phyloP scores from a whole-genome alignment of 2,888 invertebrate species.

The Lutraria lutraria region DNA sequence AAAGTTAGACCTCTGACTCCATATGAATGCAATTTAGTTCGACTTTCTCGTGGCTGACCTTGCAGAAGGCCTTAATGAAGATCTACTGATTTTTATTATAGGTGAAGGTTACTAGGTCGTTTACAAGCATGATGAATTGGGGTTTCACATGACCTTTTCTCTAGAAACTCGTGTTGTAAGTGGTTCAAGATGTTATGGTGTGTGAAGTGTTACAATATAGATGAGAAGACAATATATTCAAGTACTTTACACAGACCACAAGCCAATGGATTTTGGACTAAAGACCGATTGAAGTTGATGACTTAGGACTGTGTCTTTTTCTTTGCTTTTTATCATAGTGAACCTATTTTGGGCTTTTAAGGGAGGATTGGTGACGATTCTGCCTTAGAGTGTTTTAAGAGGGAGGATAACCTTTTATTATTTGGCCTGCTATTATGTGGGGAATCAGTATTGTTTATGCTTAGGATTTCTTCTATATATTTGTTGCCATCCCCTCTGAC shows the following conservation, averaged over 20 bases:
- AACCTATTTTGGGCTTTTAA: constrained; percentile 1
- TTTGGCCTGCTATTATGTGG: too few relatives aligned
- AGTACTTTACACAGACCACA: too few relatives aligned
- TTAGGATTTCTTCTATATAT: too few relatives aligned
- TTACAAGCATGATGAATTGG: too few relatives aligned
- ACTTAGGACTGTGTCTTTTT: neutral
- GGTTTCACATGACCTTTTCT: too few relatives aligned
- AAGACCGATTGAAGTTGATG: neutral
- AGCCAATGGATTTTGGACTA: neutral
- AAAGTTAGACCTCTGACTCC: neutral
- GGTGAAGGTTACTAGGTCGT: too few relatives aligned
- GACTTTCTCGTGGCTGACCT: neutral
- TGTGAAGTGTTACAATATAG: too few relatives aligned
- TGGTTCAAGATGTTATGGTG: too few relatives aligned
- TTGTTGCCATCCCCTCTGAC: neutral
- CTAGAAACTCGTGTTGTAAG: too few relatives aligned
- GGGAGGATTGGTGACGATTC: neutral
- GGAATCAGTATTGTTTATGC: too few relatives aligned
- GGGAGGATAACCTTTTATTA: neutral
- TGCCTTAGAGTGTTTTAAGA: neutral
- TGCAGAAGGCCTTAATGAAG: constrained; percentile 42
- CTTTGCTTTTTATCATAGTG: neutral
- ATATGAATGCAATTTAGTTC: neutral
- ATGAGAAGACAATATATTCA: too few relatives aligned
- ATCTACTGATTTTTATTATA: constrained; percentile 30